Evolutionary conservation across 23 tunicate species (phyloP), one percentile per base, ranked within the genome.

Genomic region (Oikopleura albicans): DNA sequence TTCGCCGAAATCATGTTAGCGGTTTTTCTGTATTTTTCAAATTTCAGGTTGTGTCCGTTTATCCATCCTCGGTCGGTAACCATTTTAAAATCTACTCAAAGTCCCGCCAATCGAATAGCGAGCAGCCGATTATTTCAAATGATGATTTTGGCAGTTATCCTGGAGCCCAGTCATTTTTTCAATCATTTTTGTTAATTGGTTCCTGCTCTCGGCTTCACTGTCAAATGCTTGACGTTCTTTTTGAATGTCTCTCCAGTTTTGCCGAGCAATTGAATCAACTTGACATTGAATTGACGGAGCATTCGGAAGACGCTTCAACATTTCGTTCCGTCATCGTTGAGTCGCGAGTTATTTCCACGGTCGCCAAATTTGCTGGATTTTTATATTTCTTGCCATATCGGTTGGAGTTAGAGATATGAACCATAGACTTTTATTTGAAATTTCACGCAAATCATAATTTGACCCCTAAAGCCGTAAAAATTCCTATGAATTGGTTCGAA

Each of bases 111-210:
- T 71, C 79, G 36, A 71, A 31, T 12, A 16, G 35, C 79, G 37
- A 34, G 36, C 4, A 2, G 31, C 4, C 79, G 4, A 37, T 4
- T 27, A 2, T 12, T 4, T 22, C 28, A 2, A 16, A 71, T 4
- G 33, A 16, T 2, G 79, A 71, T 29, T 16, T 16, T 12, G 27
- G 34, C 4, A 12, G 4, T 16, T 71, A 12, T 29, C 79, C 79
- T 71, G 79, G 79, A 12, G 2, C 36, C 37, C 79, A 71, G 37
- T 71, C 79, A 71, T 71, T 71, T 29, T 71, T 71, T 29, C 79
- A 71, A 71, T 12, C 34, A 34, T 71, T 71, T 71, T 31, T 71
- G 33, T 34, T 71, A 4, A 71, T 71, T 71, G 27, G 34, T 31
- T 16, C 34, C 79, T 71, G 79, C 37, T 34, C 79, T 12, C 28